Conservation (phyloP, 2,113 vertebrate genomes). For the Gobiocypris rarus region DNA sequence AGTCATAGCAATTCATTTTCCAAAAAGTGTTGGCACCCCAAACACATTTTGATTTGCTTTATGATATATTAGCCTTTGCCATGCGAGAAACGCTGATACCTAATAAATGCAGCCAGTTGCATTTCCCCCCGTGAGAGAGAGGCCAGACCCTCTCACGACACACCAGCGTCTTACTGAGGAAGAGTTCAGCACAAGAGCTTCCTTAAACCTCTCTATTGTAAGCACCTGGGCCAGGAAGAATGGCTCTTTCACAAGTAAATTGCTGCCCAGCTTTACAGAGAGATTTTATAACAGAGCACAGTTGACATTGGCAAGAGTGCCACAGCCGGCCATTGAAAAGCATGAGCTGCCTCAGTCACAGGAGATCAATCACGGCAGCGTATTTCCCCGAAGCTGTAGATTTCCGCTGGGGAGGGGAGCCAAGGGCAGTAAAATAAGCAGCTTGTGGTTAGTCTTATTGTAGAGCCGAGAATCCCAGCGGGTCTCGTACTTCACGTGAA, state of each 20-base stretch:
- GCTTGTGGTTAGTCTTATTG: constrained; percentile 56
- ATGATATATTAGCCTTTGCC: not conserved
- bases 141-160: constrained; percentile 69
- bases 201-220: constrained; percentile 80
- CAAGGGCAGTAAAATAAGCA: constrained; percentile 50
- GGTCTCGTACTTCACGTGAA: constrained; percentile 26
- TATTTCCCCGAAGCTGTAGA: constrained; percentile 63
- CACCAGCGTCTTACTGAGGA: constrained; percentile 67
- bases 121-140: constrained; percentile 43
- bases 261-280: constrained; percentile 73
- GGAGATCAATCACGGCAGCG: constrained; percentile 73
- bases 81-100: not conserved
- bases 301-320: constrained; percentile 80
- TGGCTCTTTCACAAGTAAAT: constrained; percentile 75
- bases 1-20: not conserved
- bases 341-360: constrained; percentile 68
- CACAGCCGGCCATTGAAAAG: constrained; percentile 70
- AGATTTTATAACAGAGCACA: constrained; percentile 77
- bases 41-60: not conserved
- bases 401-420: constrained; percentile 54
- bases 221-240: constrained; percentile 80
- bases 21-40: not conserved
- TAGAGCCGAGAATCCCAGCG: constrained; percentile 49
- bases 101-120: constrained; percentile 44
- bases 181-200: constrained; percentile 75